A percentile compares a stretch with the other conserved stretches of the same genome.
Conservation (phyloP, 2,888 invertebrate genomes). For the Chrysolina americana region DNA sequence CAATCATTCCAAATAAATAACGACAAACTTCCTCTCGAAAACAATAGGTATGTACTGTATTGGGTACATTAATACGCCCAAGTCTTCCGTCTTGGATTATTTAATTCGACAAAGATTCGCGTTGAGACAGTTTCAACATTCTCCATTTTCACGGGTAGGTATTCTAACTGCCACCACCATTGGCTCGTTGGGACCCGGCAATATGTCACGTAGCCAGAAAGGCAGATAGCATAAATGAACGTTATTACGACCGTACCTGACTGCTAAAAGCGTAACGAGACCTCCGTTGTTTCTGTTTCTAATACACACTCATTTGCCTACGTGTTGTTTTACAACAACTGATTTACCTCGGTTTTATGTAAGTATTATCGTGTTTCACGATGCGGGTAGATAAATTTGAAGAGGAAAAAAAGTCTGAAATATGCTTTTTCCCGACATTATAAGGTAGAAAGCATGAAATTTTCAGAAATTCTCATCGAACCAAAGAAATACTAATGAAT, state of each 20-base stretch:
- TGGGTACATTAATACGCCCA: no score
- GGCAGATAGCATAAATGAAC: slow-evolving; percentile 63
- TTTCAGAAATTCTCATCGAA: no score
- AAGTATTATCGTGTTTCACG: slow-evolving; percentile 9
- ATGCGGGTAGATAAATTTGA: background rate
- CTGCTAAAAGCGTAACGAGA: slow-evolving; percentile 50
- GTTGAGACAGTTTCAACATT: background rate
- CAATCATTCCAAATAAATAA: no score
- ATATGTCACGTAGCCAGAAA: slow-evolving; percentile 65
- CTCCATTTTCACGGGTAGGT: slow-evolving; percentile 8
- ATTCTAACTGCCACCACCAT: slow-evolving; percentile 32
- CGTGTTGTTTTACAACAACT: slow-evolving; percentile 47
- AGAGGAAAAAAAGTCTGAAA: background rate
- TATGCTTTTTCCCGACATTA: no score
- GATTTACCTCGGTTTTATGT: slow-evolving; percentile 34
- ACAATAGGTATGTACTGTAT: no score
- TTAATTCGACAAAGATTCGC: background rate
- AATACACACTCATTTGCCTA: slow-evolving; percentile 50
- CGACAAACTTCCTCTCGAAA: no score
- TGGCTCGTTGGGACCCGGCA: slow-evolving; percentile 56
- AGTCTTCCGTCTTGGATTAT: background rate
- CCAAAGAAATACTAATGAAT: no score
- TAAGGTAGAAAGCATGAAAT: no score
- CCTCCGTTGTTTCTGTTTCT: slow-evolving; percentile 44
- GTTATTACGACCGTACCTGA: slow-evolving; percentile 63